A percentile compares a stretch with the other conserved stretches of the same genome.
Evolutionary conservation across 2,797 vertebrate genomes (phyloP).

Genomic region (Trematomus bernacchii): DNA sequence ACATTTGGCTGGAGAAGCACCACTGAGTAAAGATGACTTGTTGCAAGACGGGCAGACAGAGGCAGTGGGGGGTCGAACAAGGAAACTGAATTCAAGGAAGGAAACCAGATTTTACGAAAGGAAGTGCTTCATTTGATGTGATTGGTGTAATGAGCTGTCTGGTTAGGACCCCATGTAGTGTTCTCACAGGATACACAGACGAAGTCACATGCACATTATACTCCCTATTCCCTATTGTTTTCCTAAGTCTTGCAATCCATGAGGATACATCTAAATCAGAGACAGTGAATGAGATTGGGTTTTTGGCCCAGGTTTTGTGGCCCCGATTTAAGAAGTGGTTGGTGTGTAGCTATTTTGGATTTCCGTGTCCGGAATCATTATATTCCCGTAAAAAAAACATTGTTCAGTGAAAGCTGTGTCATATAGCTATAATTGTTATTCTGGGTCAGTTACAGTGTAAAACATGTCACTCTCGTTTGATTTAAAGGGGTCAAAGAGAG

Average conservation of each 20-base stretch:
- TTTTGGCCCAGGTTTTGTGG: neutral
- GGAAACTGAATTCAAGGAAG: conserved; percentile 39
- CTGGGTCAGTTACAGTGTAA: neutral
- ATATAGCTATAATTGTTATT: neutral
- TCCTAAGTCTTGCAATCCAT: conserved; percentile 30
- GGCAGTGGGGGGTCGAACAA: conserved; percentile 41
- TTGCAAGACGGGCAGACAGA: conserved; percentile 46
- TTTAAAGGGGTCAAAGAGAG: neutral
- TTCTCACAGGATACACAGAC: conserved; percentile 32
- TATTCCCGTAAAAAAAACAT: neutral
- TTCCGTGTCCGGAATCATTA: neutral
- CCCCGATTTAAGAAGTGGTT: neutral
- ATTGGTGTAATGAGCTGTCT: conserved; percentile 75
- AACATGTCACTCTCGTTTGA: conserved; percentile 7
- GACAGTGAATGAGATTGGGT: neutral
- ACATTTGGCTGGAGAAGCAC: conserved; percentile 52
- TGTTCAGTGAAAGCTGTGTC: neutral
- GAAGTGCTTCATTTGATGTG: conserved; percentile 73
- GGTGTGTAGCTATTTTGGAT: neutral
- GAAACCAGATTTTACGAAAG: conserved; percentile 38
- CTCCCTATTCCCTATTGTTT: conserved; percentile 6
- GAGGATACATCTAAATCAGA: conserved; percentile 8
- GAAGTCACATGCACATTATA: conserved; percentile 5
- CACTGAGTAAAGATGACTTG: conserved; percentile 49
- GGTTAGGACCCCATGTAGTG: conserved; percentile 39